phyloP scores from a whole-genome alignment of 1,140 invertebrate genomes.

The Aplysia californica region DNA sequence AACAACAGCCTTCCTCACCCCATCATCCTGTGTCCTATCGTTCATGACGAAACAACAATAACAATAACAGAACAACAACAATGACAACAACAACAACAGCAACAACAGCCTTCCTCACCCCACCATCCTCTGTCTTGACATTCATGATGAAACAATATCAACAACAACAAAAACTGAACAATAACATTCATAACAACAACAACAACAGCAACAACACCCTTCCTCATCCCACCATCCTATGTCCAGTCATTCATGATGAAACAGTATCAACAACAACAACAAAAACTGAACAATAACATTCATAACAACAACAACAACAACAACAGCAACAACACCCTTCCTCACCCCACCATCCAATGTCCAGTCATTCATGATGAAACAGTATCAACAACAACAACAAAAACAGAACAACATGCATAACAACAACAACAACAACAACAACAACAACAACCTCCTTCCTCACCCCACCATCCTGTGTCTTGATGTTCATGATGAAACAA shows the following conservation, averaged over 20 bases:
- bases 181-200: too few species aligned
- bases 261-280: too few species aligned
- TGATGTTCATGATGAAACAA: neutral
- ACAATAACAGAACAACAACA: too few species aligned
- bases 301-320: too few species aligned
- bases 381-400: too few species aligned
- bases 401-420: too few species aligned
- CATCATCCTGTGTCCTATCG: conserved; percentile 26
- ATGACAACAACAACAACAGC: neutral
- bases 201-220: neutral
- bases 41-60: conserved; percentile 62
- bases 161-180: too few species aligned
- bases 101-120: neutral
- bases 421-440: too few species aligned
- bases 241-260: conserved; percentile 54
- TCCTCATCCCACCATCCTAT: neutral
- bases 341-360: too few species aligned
- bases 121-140: neutral
- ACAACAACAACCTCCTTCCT: neutral
- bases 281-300: too few species aligned
- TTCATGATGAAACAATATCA: neutral
- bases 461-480: neutral
- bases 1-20: neutral
- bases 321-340: too few species aligned
- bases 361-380: too few species aligned